Percentiles rank a stretch among this genome's conserved stretches.
These are phyloP conservation scores for Dipodomys stephensi DNA, from an alignment of 2,113 vertebrate species.

Conservation along the genomic window DNA sequence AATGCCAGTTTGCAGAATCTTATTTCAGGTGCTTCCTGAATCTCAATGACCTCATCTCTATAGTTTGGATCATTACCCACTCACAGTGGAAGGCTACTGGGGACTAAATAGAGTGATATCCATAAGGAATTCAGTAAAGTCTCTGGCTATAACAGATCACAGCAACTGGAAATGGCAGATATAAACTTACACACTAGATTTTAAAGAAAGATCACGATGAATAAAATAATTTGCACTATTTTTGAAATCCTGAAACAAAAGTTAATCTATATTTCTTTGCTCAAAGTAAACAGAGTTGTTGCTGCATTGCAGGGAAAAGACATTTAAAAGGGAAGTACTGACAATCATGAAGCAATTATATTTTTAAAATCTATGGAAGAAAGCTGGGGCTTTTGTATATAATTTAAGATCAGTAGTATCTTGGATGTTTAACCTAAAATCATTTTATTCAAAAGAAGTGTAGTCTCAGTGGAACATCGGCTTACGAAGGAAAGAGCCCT, in stretches of 20 bases:
- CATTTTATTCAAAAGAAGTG: background rate
- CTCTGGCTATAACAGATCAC: background rate
- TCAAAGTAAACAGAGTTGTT: background rate
- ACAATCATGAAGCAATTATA: background rate
- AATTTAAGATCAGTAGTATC: background rate
- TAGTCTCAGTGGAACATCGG: background rate
- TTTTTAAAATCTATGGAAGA: background rate
- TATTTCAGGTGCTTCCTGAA: background rate
- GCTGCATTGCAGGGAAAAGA: background rate
- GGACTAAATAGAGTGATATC: background rate
- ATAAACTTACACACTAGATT: background rate
- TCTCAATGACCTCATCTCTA: background rate
- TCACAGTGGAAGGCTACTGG: background rate
- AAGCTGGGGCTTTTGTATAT: background rate
- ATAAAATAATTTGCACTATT: background rate
- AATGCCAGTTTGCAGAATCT: background rate
- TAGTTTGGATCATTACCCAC: background rate
- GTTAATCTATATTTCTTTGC: background rate
- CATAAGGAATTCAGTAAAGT: background rate
- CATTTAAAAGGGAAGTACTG: background rate
- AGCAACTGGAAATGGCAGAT: background rate
- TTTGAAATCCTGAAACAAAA: background rate
- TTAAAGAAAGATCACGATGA: background rate
- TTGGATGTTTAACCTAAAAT: background rate
- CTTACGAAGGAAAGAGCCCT: rapidly evolving